Percentiles rank a stretch among this genome's conserved stretches.
Conservation (phyloP, 2,797 vertebrate species). For the Eupleurogrammus muticus region DNA sequence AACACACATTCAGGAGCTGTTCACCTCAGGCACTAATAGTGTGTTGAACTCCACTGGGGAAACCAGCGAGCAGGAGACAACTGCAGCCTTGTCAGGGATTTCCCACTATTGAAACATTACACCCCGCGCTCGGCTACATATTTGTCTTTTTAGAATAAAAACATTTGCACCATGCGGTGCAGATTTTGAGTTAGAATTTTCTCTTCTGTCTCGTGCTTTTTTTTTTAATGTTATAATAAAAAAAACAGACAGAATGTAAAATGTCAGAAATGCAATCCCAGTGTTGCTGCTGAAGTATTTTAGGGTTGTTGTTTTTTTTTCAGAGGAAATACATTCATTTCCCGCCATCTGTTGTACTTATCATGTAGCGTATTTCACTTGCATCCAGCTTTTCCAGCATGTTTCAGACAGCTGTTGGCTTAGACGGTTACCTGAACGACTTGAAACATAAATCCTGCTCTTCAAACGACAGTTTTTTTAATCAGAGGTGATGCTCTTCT, state of each 20-base stretch:
- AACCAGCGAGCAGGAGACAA: slow-evolving; percentile 61
- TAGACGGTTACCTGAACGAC: slow-evolving; percentile 54
- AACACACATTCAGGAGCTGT: slow-evolving; percentile 63
- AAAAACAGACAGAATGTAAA: slow-evolving; percentile 28
- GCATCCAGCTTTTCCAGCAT: slow-evolving; percentile 58
- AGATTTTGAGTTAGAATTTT: neutral
- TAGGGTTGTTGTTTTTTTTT: slow-evolving; percentile 21
- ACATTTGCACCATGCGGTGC: slow-evolving; percentile 6
- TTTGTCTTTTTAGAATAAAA: slow-evolving; percentile 3
- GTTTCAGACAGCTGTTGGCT: slow-evolving; percentile 61
- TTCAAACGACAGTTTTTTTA: slow-evolving; percentile 42
- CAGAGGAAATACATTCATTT: slow-evolving; percentile 58
- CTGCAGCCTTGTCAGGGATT: slow-evolving; percentile 66
- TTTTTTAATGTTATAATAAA: slow-evolving; percentile 30
- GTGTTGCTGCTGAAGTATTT: slow-evolving; percentile 33
- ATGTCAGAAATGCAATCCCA: slow-evolving; percentile 23
- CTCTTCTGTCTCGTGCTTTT: slow-evolving; percentile 26
- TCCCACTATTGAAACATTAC: slow-evolving; percentile 52
- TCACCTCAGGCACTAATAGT: slow-evolving; percentile 70
- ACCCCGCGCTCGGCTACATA: slow-evolving; percentile 32
- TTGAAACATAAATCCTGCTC: slow-evolving; percentile 51
- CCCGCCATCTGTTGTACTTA: slow-evolving; percentile 72
- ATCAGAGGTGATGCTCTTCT: slow-evolving; percentile 39
- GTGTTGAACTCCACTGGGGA: slow-evolving; percentile 69
- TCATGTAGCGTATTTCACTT: slow-evolving; percentile 66